These are phyloP conservation scores for Acanthaster planci DNA, from an alignment of 35 echinoderm and acorn worm species.

Conservation along the genomic window DNA sequence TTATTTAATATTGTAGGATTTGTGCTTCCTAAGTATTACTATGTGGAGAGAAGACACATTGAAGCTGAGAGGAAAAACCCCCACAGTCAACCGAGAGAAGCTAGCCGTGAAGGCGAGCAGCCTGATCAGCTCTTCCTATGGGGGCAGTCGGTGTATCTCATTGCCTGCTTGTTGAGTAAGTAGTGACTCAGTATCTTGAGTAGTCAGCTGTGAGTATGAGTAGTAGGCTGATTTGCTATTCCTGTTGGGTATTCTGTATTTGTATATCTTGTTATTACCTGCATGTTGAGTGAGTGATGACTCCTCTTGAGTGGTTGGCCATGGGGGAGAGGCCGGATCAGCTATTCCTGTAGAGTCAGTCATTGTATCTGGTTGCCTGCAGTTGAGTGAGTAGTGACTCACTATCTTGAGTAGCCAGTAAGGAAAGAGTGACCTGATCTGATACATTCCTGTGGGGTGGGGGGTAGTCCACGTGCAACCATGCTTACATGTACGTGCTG, in stretches of 20 bases:
- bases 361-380: slow-evolving; percentile 75
- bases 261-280: slow-evolving; percentile 79
- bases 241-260: slow-evolving; percentile 88
- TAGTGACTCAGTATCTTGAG: background rate
- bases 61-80: slow-evolving; percentile 62
- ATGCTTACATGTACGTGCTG: slow-evolving; percentile 74
- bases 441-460: slow-evolving; percentile 96
- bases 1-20: slow-evolving; percentile 53
- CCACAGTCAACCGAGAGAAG: slow-evolving; percentile 53
- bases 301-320: too few species aligned
- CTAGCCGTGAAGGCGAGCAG: slow-evolving; percentile 61
- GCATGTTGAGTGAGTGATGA: slow-evolving; percentile 76
- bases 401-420: too few species aligned
- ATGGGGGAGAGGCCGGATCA: slow-evolving; percentile 41
- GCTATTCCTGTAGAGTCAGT: slow-evolving; percentile 92
- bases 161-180: slow-evolving; percentile 85
- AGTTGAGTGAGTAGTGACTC: slow-evolving; percentile 66
- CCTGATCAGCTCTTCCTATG: slow-evolving; percentile 75
- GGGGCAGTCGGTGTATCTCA: slow-evolving; percentile 87
- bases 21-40: slow-evolving; percentile 85
- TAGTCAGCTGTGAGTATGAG: too few species aligned
- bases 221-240: slow-evolving; percentile 46
- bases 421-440: slow-evolving; percentile 42
- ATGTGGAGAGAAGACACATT: slow-evolving; percentile 56
- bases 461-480: slow-evolving; percentile 81